phyloP scores from a whole-genome alignment of 2,888 invertebrate genomes.

The Iselma pallidipennis region DNA sequence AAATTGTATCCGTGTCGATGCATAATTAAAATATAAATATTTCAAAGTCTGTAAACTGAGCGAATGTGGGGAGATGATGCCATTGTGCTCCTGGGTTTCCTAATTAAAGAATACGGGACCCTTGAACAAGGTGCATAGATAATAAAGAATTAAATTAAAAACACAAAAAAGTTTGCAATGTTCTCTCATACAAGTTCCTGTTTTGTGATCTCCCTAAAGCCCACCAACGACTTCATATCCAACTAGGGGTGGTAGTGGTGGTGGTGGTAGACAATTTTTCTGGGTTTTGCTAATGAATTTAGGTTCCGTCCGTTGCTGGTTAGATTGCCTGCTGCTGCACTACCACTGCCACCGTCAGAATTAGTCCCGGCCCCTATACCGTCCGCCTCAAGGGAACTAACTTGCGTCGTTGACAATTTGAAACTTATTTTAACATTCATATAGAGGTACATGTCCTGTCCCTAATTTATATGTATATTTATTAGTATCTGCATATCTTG shows the following conservation, averaged over 20 bases:
- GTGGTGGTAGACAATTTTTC: constrained; percentile 48
- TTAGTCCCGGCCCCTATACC: constrained; percentile 47
- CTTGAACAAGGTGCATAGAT: constrained; percentile 35
- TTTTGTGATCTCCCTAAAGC: not conserved
- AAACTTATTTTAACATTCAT: constrained; percentile 63
- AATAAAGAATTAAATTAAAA: constrained; percentile 45
- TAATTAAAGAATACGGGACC: constrained; percentile 30
- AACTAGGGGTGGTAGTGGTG: too few relatives aligned
- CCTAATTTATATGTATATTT: constrained; percentile 59
- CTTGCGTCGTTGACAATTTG: constrained; percentile 61
- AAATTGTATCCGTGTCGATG: constrained; percentile 7
- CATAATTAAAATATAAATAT: constrained; percentile 29
- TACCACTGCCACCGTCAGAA: constrained; percentile 38
- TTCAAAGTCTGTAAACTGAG: constrained; percentile 10
- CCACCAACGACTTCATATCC: constrained; percentile 37
- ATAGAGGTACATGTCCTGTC: constrained; percentile 54
- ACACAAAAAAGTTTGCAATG: constrained; percentile 33
- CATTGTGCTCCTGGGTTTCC: constrained; percentile 26
- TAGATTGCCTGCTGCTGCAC: constrained; percentile 50
- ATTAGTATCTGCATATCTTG: constrained; percentile 52
- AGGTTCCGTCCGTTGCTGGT: constrained; percentile 46
- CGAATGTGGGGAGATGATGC: constrained; percentile 23
- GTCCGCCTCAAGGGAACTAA: constrained; percentile 53
- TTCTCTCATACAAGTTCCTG: constrained; percentile 22
- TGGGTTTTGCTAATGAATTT: constrained; percentile 53